Evolutionary conservation across 2,113 vertebrate species (phyloP), one percentile per base, ranked within the genome.

Genomic region (Paralichthys olivaceus): DNA sequence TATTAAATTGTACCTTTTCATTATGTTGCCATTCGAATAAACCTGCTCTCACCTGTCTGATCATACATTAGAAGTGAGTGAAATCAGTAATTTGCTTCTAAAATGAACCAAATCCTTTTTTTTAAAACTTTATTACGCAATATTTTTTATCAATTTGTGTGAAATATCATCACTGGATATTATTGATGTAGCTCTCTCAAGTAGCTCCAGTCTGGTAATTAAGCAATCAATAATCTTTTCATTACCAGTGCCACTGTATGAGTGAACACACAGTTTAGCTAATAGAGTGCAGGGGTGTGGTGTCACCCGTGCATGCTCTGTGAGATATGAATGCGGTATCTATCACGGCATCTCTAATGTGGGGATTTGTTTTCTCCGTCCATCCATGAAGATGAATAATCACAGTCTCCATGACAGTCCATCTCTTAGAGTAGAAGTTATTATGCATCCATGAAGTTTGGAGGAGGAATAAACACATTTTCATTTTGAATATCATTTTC

Each of bases 281-380:
- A 60, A 70, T 68, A 62, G 29, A 70, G 61, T 51, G 25, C 63
- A 83, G 70, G 53, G 19, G 26, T 77, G 57, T 69, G 67, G 69
- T n/a, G n/a, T n/a, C n/a, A n/a, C n/a, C n/a, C 20, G 60, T 77
- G 70, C 78, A 80, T 83, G 81, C 29, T 32, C 17, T 61, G n/a
- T 62, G 58, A 81, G 56, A 67, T 72, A 69, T 45, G 8, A 8
- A 64, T 32, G 55, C n/a, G 54, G 67, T 69, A 58, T 69, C 58
- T 29, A 12, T 22, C 58, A 43, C 37, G 57, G 43, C 73, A 64
- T 80, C 57, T 72, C 20, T 61, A 22, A 69, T 81, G 55, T 69
- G 45, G 51, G 23, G 58, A 69, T 63, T 57, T 83, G 25, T 77
- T 70, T 34, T n/a, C 12, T 22, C 55, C 4, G 7, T 68, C 7